Evolutionary conservation across 2,888 invertebrate species (phyloP), one percentile per base, ranked within the genome.

Genomic region (Cistogaster globosa): DNA sequence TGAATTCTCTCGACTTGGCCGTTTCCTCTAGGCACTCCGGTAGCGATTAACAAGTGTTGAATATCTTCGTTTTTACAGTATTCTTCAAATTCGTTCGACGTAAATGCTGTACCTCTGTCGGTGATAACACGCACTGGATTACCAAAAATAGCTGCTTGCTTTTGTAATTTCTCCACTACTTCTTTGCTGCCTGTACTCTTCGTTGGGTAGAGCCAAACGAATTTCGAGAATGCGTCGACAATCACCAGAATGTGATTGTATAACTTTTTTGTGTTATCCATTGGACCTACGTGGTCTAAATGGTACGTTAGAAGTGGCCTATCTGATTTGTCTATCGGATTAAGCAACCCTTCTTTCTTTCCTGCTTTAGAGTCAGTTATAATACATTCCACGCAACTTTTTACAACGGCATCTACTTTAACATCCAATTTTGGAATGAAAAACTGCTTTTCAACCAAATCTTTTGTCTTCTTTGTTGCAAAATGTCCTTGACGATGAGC

Each of bases 121-220:
- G 77, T 65, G 12, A 84, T 78, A 22, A 86, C 55, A 20, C 86
- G 58, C 32, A 7, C 38, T 22, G 57, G 69, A 14, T 69, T 69
- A 4, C 69, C 69, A 26, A 69, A 69, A 8, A 81, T 26, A 7
- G 60, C 57, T 26, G 83, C 58, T 38, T 83, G 82, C 38, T 38
- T 60, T 60, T 18, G 18, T 38, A 86, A 38, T 42, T 63, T 68
- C 9, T 81, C 83, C 12, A 83, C 57, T 1, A 83, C 75, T 20
- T 38, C 38, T 38, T 38, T 38, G 38, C 38, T 38, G 38, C 88
- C 84, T 5, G 88, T 89, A 8, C 86, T 86, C 68, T 89, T 90
- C 0, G 87, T 88, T 0, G 91, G 91, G 63, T 88, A 91, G 0
- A 91, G 38, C 91, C 92, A 92, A 0, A 87, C 86, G 87, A 91